A percentile compares a stretch with the other conserved stretches of the same genome.
These are phyloP conservation scores for Ceyx cyanopectus DNA, from an alignment of 2,113 vertebrate genomes.

Conservation along the genomic window DNA sequence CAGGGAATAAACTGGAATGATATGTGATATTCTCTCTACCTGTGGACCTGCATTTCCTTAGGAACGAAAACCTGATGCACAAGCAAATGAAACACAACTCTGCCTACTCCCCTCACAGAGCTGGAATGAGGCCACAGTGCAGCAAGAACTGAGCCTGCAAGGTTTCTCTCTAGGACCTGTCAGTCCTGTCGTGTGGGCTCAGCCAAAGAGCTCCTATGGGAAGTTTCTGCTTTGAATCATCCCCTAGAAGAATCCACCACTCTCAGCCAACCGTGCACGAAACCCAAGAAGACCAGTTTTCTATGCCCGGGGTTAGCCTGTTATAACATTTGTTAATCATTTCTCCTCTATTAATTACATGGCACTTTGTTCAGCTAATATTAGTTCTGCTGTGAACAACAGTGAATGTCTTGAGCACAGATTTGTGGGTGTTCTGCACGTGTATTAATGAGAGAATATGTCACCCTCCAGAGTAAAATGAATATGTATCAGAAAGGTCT, in stretches of 20 bases:
- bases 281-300: not conserved
- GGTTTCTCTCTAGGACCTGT: not conserved
- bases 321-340: constrained; percentile 17
- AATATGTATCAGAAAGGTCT: not conserved
- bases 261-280: not conserved
- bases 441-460: not conserved
- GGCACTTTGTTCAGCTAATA: not conserved
- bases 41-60: not conserved
- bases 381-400: not conserved
- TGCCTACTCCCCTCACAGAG: not conserved
- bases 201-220: not conserved
- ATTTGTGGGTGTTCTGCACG: not conserved
- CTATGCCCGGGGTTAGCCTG: not conserved
- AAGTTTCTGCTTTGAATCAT: not conserved
- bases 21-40: not conserved
- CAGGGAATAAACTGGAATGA: not conserved
- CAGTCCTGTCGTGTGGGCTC: not conserved
- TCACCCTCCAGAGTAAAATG: constrained; percentile 7
- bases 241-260: not conserved
- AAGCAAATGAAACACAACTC: not conserved
- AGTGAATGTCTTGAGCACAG: not conserved
- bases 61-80: not conserved
- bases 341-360: not conserved
- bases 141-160: not conserved
- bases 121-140: not conserved